These are phyloP conservation scores for Prosapia bicincta DNA, from an alignment of 2,888 invertebrate species.

Conservation along the genomic window DNA sequence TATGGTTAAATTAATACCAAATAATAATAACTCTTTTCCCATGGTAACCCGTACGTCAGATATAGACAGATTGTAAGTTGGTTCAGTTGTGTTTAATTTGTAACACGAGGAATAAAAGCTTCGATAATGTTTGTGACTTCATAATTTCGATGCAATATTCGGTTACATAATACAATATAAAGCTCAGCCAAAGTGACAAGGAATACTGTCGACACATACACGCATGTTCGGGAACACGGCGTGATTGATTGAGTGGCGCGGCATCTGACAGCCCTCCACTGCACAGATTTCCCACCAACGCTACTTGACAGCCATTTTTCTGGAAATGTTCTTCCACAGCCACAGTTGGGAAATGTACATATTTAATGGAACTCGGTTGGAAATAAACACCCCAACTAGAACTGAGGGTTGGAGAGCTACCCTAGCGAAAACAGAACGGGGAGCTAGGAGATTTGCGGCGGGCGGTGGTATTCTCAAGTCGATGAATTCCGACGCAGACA, in stretches of 20 bases:
- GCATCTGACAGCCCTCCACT: background rate
- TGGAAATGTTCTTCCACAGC: background rate
- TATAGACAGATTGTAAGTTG: too few species aligned
- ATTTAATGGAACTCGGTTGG: conserved; percentile 2
- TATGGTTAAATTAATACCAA: too few species aligned
- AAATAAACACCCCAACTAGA: background rate
- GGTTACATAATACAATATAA: too few species aligned
- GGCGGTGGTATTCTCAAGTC: background rate
- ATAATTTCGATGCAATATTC: too few species aligned
- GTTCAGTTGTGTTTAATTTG: too few species aligned
- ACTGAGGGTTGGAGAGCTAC: background rate
- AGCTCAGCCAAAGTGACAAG: too few species aligned
- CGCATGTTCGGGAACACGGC: background rate
- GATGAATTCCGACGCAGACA: background rate
- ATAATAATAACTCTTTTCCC: too few species aligned
- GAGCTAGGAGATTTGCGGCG: too few species aligned
- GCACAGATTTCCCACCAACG: background rate
- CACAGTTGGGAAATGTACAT: background rate
- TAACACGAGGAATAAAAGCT: too few species aligned
- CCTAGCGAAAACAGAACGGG: background rate
- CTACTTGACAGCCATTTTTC: background rate
- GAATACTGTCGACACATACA: too few species aligned
- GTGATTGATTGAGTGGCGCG: background rate
- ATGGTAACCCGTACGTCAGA: too few species aligned
- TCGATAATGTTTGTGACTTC: too few species aligned